Evolutionary conservation across 1,140 invertebrate species (phyloP).

Genomic region (Paraescarpia echinospica): DNA sequence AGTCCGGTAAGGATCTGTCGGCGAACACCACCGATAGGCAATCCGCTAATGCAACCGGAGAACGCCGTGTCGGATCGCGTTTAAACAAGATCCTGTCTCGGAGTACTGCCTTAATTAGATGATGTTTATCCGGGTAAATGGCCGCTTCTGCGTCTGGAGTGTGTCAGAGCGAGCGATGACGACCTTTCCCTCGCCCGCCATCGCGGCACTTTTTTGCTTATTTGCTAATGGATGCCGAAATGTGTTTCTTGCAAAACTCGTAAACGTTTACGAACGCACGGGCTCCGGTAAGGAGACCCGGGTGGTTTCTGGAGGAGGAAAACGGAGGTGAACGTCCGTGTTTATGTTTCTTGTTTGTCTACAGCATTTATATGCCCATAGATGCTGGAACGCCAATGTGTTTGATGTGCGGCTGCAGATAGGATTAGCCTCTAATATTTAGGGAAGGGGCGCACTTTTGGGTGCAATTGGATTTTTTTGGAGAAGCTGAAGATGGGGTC

Average conservation of each 20-base stretch:
- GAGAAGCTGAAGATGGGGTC: no score
- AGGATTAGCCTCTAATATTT: no score
- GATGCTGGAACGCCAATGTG: no score
- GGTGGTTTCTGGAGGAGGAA: background rate
- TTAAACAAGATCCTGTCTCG: background rate
- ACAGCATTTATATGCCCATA: no score
- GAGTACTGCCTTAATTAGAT: background rate
- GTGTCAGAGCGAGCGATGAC: background rate
- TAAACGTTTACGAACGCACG: background rate
- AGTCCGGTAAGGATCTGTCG: background rate
- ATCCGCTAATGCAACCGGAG: background rate
- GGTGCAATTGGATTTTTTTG: no score
- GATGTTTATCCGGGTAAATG: slow-evolving; percentile 5
- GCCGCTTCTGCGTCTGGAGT: background rate
- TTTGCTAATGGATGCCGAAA: background rate
- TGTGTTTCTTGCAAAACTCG: background rate
- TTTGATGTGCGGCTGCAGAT: no score
- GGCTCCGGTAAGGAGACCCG: background rate
- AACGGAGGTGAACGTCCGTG: background rate
- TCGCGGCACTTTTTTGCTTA: background rate
- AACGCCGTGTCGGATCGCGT: background rate
- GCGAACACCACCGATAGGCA: background rate
- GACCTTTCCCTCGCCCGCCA: background rate
- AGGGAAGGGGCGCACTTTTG: no score
- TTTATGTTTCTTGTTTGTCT: background rate